Conservation (phyloP, 2,888 invertebrate species). For the Dermolepida albohirtum region DNA sequence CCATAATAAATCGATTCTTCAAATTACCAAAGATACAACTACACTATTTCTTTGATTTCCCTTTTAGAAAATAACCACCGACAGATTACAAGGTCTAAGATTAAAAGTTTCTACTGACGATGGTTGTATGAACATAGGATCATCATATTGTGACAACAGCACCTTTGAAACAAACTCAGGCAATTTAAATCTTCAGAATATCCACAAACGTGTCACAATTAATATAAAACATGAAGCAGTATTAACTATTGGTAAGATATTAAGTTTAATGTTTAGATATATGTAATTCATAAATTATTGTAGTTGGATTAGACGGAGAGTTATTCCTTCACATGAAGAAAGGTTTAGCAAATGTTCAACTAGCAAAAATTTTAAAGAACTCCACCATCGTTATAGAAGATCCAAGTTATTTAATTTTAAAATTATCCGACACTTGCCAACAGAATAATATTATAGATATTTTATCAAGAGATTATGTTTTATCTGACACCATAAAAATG, state of each 20-base stretch:
- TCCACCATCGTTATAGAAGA: conserved; percentile 57
- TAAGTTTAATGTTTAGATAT: neutral
- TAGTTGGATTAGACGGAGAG: conserved; percentile 63
- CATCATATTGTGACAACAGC: conserved; percentile 57
- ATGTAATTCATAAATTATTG: conserved; percentile 45
- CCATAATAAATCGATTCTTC: too few species aligned
- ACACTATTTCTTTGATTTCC: too few species aligned
- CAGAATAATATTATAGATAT: conserved; percentile 54
- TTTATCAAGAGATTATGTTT: conserved; percentile 37
- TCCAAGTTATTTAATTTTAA: conserved; percentile 55
- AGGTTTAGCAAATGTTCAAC: conserved; percentile 58
- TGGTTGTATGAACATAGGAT: conserved; percentile 56
- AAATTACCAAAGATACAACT: too few species aligned
- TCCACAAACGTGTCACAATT: conserved; percentile 57
- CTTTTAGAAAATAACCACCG: conserved; percentile 56
- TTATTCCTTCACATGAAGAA: conserved; percentile 55
- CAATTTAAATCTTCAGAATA: conserved; percentile 55
- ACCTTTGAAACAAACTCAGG: conserved; percentile 55
- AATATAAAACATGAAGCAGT: conserved; percentile 53
- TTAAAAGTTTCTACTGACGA: conserved; percentile 52
- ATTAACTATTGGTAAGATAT: conserved; percentile 54
- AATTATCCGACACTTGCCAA: conserved; percentile 56
- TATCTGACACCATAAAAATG: conserved; percentile 49
- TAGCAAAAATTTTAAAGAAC: conserved; percentile 57
- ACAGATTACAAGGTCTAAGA: conserved; percentile 56